Conservation (phyloP, 1,140 invertebrate species). For the Chironomus striatipennis region DNA sequence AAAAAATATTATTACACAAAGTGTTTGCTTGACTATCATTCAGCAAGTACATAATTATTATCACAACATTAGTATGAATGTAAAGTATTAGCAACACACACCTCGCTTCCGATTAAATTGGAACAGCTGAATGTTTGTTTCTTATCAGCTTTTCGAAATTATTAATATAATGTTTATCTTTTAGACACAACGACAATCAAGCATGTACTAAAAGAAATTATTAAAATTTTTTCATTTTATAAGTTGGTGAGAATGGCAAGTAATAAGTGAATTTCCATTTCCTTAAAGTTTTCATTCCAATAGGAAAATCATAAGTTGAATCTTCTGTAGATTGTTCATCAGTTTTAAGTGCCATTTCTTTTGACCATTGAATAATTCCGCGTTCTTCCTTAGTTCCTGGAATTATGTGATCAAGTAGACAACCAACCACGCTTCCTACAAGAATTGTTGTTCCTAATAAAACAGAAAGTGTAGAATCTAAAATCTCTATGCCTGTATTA, state of each 20-base stretch:
- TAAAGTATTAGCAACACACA: too few relatives aligned
- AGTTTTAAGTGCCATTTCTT: constrained; percentile 54
- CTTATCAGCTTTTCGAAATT: too few relatives aligned
- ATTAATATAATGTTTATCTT: too few relatives aligned
- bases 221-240: constrained; percentile 40
- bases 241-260: constrained; percentile 60
- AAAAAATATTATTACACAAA: too few relatives aligned
- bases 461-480: constrained; percentile 68
- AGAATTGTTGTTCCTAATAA: constrained; percentile 77
- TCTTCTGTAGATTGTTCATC: constrained; percentile 36
- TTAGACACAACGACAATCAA: too few relatives aligned
- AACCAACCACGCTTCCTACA: constrained; percentile 69
- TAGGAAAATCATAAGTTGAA: constrained; percentile 60
- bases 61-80: too few relatives aligned
- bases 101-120: too few relatives aligned
- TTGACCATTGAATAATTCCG: constrained; percentile 57
- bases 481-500: constrained; percentile 55
- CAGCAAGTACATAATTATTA: too few relatives aligned
- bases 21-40: too few relatives aligned
- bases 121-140: too few relatives aligned
- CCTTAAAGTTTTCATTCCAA: constrained; percentile 54
- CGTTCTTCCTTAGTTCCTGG: constrained; percentile 64
- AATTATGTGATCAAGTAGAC: constrained; percentile 74
- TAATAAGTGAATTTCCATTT: constrained; percentile 58
- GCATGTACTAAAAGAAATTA: too few relatives aligned